A percentile compares a stretch with the other conserved stretches of the same genome.
phyloP scores from a whole-genome alignment of 2,888 invertebrate species.

The Nematopogon swammerdamellus region DNA sequence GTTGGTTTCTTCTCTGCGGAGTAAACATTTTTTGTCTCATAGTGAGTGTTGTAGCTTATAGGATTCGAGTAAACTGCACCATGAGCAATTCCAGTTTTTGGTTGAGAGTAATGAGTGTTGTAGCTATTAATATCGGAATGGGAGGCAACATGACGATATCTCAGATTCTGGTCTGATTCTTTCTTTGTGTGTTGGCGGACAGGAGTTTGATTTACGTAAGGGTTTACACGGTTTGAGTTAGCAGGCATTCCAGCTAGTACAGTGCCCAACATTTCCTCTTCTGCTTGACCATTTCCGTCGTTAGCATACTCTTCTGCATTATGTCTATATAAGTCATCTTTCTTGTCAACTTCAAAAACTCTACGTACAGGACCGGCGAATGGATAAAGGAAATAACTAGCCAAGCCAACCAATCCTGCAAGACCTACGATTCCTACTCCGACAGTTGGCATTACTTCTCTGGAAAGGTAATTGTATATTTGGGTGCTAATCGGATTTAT shows the following conservation, averaged over 20 bases:
- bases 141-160: constrained; percentile 40
- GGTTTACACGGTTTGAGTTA: constrained; percentile 43
- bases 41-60: constrained; percentile 32
- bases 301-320: constrained; percentile 65
- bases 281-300: constrained; percentile 65
- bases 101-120: constrained; percentile 41
- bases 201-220: constrained; percentile 39
- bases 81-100: constrained; percentile 47
- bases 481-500: constrained; percentile 66
- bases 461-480: constrained; percentile 72
- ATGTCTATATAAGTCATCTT: constrained; percentile 64
- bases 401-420: constrained; percentile 70
- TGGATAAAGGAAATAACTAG: constrained; percentile 74
- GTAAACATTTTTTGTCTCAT: constrained; percentile 41
- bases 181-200: constrained; percentile 34
- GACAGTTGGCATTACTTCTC: constrained; percentile 79
- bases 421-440: constrained; percentile 74
- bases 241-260: constrained; percentile 68
- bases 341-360: constrained; percentile 63
- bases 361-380: constrained; percentile 64
- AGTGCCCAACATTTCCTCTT: constrained; percentile 74
- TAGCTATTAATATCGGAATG: constrained; percentile 36
- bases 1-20: constrained; percentile 30
- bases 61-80: constrained; percentile 44
- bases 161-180: constrained; percentile 33